A percentile compares a stretch with the other conserved stretches of the same genome.
Evolutionary conservation across 2,113 vertebrate species (phyloP).

Genomic region (Silurus meridionalis): DNA sequence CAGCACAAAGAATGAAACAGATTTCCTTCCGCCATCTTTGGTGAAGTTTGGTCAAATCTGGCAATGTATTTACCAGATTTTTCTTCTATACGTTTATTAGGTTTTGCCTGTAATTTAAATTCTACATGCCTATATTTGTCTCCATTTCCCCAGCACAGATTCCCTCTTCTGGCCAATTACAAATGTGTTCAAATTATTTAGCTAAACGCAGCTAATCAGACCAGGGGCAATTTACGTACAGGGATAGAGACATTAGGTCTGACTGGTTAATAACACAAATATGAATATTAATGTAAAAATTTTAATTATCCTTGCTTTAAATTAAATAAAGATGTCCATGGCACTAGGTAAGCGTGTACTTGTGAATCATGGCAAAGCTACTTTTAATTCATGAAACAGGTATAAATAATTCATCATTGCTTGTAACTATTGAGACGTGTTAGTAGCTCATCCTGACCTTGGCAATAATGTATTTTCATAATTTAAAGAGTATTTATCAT

Average conservation of each 20-base stretch:
- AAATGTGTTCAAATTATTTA: background rate
- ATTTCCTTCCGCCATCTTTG: background rate
- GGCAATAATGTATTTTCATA: background rate
- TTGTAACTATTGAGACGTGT: background rate
- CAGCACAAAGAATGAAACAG: background rate
- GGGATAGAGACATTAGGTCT: background rate
- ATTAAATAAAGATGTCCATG: background rate
- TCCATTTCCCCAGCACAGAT: background rate
- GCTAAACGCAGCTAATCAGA: background rate
- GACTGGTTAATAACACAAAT: background rate
- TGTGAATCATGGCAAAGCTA: background rate
- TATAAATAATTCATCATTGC: background rate
- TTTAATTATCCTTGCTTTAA: background rate
- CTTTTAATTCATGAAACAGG: too few relatives aligned
- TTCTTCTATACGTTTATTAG: background rate
- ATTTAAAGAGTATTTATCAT: background rate
- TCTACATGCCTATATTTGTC: background rate
- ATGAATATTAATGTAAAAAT: background rate
- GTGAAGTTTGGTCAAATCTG: background rate
- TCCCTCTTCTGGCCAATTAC: background rate
- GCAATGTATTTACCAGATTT: background rate
- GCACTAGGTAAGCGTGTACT: background rate
- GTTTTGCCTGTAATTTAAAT: background rate
- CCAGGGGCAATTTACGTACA: background rate
- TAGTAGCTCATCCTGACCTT: background rate